phyloP scores from a whole-genome alignment of 2,888 invertebrate species.

The Zaprionus lineosus region DNA sequence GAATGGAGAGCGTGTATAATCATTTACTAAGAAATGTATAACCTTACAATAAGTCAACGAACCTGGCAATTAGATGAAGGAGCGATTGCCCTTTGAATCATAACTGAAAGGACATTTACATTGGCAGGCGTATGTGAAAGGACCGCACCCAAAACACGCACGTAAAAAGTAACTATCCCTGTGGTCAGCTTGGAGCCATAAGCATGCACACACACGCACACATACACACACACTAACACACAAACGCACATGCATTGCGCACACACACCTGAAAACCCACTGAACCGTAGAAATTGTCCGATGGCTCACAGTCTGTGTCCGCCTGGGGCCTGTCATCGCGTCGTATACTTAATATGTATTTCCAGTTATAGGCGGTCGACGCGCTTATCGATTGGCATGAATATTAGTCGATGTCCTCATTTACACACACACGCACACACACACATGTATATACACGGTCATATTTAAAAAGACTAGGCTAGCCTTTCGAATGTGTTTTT shows the following conservation, averaged over 20 bases:
- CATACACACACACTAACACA: not conserved
- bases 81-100: conserved; percentile 28
- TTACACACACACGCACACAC: conserved; percentile 42
- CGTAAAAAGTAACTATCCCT: no score
- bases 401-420: conserved; percentile 76
- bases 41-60: conserved; percentile 65
- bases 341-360: conserved; percentile 74
- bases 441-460: conserved; percentile 16
- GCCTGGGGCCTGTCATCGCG: conserved; percentile 54
- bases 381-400: conserved; percentile 75
- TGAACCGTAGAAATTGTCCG: conserved; percentile 52
- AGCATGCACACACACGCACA: conserved; percentile 6
- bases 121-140: conserved; percentile 20
- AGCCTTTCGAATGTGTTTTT: conserved; percentile 52
- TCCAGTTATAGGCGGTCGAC: conserved; percentile 68
- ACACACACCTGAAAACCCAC: conserved; percentile 55
- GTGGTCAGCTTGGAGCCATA: not conserved
- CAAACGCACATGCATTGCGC: no score
- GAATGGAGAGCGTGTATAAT: conserved; percentile 34
- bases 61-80: conserved; percentile 29
- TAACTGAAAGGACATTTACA: conserved; percentile 16
- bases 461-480: conserved; percentile 13
- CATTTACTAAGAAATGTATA: conserved; percentile 52
- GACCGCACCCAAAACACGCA: conserved; percentile 45
- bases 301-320: conserved; percentile 10